phyloP scores from a whole-genome alignment of 2,888 invertebrate genomes.

The Operophtera brumata region DNA sequence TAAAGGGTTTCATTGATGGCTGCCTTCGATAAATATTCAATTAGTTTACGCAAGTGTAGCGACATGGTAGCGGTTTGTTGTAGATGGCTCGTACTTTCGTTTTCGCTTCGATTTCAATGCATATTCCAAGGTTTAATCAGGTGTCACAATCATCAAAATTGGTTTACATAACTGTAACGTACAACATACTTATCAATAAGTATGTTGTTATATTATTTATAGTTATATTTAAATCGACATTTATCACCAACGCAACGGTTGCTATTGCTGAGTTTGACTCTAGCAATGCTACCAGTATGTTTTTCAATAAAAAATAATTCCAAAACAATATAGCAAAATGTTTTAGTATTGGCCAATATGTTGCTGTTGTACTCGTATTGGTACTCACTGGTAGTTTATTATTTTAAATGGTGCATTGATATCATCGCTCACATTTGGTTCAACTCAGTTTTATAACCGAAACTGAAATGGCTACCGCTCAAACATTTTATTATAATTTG shows the following conservation, averaged over 20 bases:
- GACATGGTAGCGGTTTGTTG: conserved; percentile 22
- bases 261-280: not conserved
- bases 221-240: not conserved
- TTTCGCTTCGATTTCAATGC: conserved; percentile 22
- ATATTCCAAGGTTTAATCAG: conserved; percentile 27
- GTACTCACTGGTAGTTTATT: not conserved
- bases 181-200: no score
- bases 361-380: not conserved
- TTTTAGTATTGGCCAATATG: no score
- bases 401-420: conserved; percentile 3
- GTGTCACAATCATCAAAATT: conserved; percentile 10
- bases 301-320: no score
- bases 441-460: conserved; percentile 4
- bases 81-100: conserved; percentile 27
- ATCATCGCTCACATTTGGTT: conserved; percentile 4
- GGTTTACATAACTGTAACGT: not conserved
- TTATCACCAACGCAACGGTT: not conserved
- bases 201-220: no score
- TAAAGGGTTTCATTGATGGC: conserved; percentile 49
- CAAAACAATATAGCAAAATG: no score
- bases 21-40: conserved; percentile 46
- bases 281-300: no score
- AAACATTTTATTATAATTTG: conserved; percentile 19
- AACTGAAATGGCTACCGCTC: conserved; percentile 3
- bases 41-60: conserved; percentile 34